Conservation (phyloP, 2,888 invertebrate genomes). For the Helobdella robusta region DNA sequence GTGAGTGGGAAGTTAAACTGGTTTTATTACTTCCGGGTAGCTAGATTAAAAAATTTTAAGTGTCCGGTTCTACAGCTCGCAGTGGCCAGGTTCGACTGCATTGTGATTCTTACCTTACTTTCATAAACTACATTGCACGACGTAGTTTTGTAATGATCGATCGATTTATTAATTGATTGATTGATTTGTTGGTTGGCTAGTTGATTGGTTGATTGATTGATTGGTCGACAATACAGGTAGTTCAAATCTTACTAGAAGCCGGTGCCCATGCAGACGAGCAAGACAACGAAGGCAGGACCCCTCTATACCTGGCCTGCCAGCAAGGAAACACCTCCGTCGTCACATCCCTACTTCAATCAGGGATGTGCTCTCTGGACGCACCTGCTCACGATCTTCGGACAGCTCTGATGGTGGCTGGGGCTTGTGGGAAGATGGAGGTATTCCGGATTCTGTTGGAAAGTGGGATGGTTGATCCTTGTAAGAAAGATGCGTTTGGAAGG, state of each 20-base stretch:
- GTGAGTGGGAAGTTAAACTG: too few species aligned
- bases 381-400: slow-evolving; percentile 63
- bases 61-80: neutral
- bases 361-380: slow-evolving; percentile 52
- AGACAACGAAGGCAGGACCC: slow-evolving; percentile 51
- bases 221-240: slow-evolving; percentile 50
- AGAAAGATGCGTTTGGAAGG: slow-evolving; percentile 39
- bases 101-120: neutral
- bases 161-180: too few species aligned
- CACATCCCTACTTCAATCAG: slow-evolving; percentile 32
- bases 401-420: slow-evolving; percentile 55
- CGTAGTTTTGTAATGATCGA: too few species aligned
- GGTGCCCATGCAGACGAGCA: slow-evolving; percentile 50
- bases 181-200: too few species aligned
- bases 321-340: slow-evolving; percentile 43
- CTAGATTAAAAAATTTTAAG: neutral
- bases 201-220: neutral
- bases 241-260: slow-evolving; percentile 45
- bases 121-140: neutral
- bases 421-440: neutral
- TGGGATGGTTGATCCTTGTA: slow-evolving; percentile 62
- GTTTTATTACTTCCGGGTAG: too few species aligned
- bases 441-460: slow-evolving; percentile 12
- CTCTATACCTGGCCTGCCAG: slow-evolving; percentile 68
- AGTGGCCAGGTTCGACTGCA: neutral